These are phyloP conservation scores for Ostrea edulis DNA, from an alignment of 1,140 invertebrate species.

Conservation along the genomic window DNA sequence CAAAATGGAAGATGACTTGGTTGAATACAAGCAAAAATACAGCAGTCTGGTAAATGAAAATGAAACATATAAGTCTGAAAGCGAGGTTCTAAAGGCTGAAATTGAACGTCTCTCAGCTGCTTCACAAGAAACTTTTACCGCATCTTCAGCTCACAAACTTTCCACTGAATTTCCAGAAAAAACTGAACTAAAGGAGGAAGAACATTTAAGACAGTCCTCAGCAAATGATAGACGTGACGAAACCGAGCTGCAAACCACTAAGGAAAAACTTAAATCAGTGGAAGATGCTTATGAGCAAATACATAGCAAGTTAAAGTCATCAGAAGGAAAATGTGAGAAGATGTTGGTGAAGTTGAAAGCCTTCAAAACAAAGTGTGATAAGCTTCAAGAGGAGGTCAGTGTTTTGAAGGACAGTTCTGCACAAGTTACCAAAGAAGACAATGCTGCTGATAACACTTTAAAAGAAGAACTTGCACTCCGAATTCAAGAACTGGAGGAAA, in stretches of 20 bases:
- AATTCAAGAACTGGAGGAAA: constrained; percentile 16
- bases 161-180: not conserved
- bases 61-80: constrained; percentile 43
- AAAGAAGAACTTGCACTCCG: not conserved
- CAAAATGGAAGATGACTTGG: constrained; percentile 28
- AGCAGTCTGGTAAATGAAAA: not conserved
- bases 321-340: constrained; percentile 75
- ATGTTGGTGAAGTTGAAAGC: constrained; percentile 76
- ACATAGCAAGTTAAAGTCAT: constrained; percentile 59
- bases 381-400: constrained; percentile 77
- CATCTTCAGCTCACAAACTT: not conserved
- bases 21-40: constrained; percentile 41
- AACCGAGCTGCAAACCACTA: constrained; percentile 37
- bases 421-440: constrained; percentile 58
- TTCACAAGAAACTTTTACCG: not conserved
- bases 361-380: constrained; percentile 77
- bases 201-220: constrained; percentile 37
- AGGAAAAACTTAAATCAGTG: constrained; percentile 53
- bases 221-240: constrained; percentile 43
- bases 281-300: constrained; percentile 63
- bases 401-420: constrained; percentile 81
- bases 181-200: not conserved
- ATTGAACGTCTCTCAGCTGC: constrained; percentile 21
- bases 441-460: not conserved
- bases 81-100: constrained; percentile 41